Conservation (phyloP, 2,113 vertebrate genomes). For the Morone saxatilis region DNA sequence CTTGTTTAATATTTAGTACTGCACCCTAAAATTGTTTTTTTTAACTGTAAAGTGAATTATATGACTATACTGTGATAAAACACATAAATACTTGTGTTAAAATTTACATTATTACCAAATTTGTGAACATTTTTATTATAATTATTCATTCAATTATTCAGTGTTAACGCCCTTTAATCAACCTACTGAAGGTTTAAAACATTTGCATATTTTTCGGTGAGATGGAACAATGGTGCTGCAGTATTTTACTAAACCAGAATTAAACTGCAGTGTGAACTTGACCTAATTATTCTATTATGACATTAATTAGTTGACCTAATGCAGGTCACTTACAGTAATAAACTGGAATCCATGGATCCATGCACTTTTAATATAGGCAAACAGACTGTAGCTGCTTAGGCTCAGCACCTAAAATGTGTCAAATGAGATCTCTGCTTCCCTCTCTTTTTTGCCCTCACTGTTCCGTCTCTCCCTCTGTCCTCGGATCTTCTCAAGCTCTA, state of each 20-base stretch:
- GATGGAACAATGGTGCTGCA: neutral
- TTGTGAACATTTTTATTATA: too few relatives aligned
- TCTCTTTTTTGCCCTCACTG: neutral
- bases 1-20: too few relatives aligned
- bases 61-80: too few relatives aligned
- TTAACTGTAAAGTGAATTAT: too few relatives aligned
- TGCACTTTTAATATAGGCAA: neutral
- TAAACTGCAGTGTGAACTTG: neutral
- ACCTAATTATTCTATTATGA: neutral
- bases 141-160: too few relatives aligned
- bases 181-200: neutral
- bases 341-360: neutral
- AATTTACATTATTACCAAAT: neutral
- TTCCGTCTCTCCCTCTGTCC: neutral
- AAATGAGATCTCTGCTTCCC: neutral
- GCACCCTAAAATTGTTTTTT: too few relatives aligned
- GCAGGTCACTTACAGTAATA: neutral
- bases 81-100: too few relatives aligned
- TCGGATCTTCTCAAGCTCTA: conserved; percentile 40
- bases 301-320: neutral
- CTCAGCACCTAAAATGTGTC: neutral
- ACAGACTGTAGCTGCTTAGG: too few relatives aligned
- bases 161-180: too few relatives aligned
- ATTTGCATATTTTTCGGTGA: neutral
- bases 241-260: neutral